Percentiles rank a stretch among this genome's conserved stretches.
Conservation (phyloP, 2,888 invertebrate genomes). For the Perizoma affinitatum region DNA sequence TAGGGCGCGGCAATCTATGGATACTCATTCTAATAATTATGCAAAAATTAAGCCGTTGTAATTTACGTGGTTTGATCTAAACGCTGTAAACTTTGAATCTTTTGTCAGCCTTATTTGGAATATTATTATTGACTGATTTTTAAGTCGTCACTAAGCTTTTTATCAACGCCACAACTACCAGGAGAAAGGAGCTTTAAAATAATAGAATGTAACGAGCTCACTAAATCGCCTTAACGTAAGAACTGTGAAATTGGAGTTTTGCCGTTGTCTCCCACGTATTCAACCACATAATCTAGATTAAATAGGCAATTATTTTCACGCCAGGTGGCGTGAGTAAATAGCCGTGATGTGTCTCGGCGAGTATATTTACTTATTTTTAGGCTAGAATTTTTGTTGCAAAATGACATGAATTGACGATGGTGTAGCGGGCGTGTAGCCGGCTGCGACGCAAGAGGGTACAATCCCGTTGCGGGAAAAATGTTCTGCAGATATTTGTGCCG, state of each 20-base stretch:
- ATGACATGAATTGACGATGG: too few relatives aligned
- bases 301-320: conserved; percentile 29
- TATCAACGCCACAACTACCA: conserved; percentile 10
- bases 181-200: conserved; percentile 57
- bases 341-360: conserved; percentile 2
- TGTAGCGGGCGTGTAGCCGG: too few relatives aligned
- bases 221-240: conserved; percentile 66
- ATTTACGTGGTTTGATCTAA: too few relatives aligned
- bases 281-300: conserved; percentile 27
- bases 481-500: too few relatives aligned
- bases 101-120: too few relatives aligned
- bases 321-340: conserved; percentile 18
- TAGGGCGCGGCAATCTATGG: too few relatives aligned
- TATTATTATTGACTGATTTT: not conserved
- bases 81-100: too few relatives aligned
- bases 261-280: conserved; percentile 33
- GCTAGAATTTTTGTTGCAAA: not conserved
- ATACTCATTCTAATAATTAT: too few relatives aligned
- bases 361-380: not conserved
- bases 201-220: conserved; percentile 61
- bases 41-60: too few relatives aligned
- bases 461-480: too few relatives aligned
- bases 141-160: not conserved
- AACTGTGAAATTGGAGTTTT: conserved; percentile 68
- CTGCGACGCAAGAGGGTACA: too few relatives aligned